Base-by-base conservation (phyloP, 1,140 invertebrate species). In the Drosophila nigrodunni region DNA sequence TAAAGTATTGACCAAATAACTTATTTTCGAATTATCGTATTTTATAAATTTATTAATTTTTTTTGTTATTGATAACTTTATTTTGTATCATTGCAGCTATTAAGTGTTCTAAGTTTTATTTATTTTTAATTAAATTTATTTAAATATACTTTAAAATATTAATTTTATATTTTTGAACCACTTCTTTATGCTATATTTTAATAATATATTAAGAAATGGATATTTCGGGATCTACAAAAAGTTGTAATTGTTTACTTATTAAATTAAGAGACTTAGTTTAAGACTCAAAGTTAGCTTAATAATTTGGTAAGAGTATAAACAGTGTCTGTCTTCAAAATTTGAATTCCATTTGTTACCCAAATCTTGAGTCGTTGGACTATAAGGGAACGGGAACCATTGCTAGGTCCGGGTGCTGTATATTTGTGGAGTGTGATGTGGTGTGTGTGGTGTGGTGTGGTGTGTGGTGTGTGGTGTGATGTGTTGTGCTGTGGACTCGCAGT, bases 401-500 rank as follows among this genome's bases (percentile, higher is more conserved):
- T 58, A 72, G 54, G 41, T 61, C 47, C 57, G 47, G 39, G 41
- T 47, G 71, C 34, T 50, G 15, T 60, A 37, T 64, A 72, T 58
- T 72, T 72, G 52, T 57, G 50, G 61, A 66, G 64, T 70, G 59
- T 30, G 37, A 18, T 59, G 46, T 46, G 35, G 43, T 34, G 37
- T 15, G 6, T 34, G 59, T 65, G 15, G 1, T 41, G 39, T n/a
- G 41, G 11, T 43, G 41, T 43, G 10, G 35, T 34, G 44, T 61
- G 30, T 34, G n/a, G 10, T 15, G 13, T 43, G 35, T 46, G 58
- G 43, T 70, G 50, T 30, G 25, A 30, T 30, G 25, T 30, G 25
- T 30, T 30, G 3, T 30, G 25, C 25, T 30, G 47, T 35, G 35
- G 39, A 70, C 64, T 66, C 69, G 44, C 54, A 60, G 64, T 60